Evolutionary conservation across 2,113 vertebrate genomes (phyloP), one percentile per base, ranked within the genome.

Genomic region (Loxodonta africana): DNA sequence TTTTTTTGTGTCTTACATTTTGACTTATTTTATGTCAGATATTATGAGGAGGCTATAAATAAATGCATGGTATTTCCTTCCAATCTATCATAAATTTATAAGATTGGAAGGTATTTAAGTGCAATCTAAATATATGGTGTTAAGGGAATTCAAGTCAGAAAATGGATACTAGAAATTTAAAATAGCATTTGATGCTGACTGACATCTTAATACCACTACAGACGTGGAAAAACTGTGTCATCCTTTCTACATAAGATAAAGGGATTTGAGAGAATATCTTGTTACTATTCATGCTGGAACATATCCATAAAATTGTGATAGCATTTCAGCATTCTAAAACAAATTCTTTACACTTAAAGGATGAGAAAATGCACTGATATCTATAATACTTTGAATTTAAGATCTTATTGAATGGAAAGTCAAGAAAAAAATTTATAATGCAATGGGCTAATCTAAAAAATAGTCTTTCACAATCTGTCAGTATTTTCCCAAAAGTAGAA

Each of bases 121-220:
- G 48, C 51, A 87, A 88, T 60, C n/a, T 88, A 96, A 96, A 96
- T 87, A 92, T 20, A 83, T 8, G 96, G 17, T 48, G 76, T 86
- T 93, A 78, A 80, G 89, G 41, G 60, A 97, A 92, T 96, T 95
- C 63, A 95, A 83, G 44, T 23, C 51, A 96, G 94, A 96, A 95
- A 95, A 87, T 46, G 53, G 85, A 97, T 92, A 95, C 73, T 80
- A 89, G 87, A 92, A 87, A 92, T 87, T 77, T 93, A 97, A 97
- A 97, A 95, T 83, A 97, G 71, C 41, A 57, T 84, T 97, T 87
- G 63, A 65, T 88, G n/a, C 37, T 94, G 91, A 91, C 25, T 97
- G 96, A 97, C 80, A 95, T 96, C 63, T 96, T 97, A 98, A 96
- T 97, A 83, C 95, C 71, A 83, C 73, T 41, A 87, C 17, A 93